A percentile compares a stretch with the other conserved stretches of the same genome.
These are phyloP conservation scores for Sebastes jordani DNA, from an alignment of 2,797 vertebrate genomes.

Conservation along the genomic window DNA sequence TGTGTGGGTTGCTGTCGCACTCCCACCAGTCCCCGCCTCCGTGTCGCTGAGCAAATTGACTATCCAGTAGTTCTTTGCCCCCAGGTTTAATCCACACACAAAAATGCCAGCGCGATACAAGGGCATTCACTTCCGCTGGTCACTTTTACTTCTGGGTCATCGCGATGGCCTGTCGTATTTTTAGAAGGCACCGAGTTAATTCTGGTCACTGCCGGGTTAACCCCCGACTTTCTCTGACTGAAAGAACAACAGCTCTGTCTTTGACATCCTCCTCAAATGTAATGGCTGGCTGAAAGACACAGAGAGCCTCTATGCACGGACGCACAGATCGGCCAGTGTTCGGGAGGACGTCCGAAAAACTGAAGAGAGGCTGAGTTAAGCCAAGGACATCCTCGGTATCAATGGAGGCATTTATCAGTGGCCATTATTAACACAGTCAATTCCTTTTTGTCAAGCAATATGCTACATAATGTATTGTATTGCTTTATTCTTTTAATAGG, in stretches of 20 bases:
- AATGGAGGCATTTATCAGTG: conserved; percentile 78
- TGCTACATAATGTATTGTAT: conserved; percentile 65
- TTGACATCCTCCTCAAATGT: conserved; percentile 50
- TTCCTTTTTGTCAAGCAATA: conserved; percentile 74
- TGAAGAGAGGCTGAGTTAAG: conserved; percentile 52
- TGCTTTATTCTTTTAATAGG: conserved; percentile 75
- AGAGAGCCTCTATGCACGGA: conserved; percentile 71
- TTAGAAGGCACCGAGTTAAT: conserved; percentile 68
- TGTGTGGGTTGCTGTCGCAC: conserved; percentile 51
- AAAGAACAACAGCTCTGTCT: conserved; percentile 71
- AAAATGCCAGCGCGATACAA: conserved; percentile 51
- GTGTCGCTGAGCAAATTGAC: conserved; percentile 61
- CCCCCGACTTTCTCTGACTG: conserved; percentile 45
- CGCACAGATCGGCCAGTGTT: conserved; percentile 71
- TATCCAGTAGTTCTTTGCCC: conserved; percentile 56
- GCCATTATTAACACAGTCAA: conserved; percentile 81
- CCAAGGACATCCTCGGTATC: conserved; percentile 77
- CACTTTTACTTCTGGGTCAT: conserved; percentile 75
- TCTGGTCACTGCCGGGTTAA: conserved; percentile 72
- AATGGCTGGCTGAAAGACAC: conserved; percentile 54
- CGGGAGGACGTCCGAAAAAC: conserved; percentile 46
- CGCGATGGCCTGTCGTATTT: conserved; percentile 64
- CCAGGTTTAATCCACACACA: conserved; percentile 50
- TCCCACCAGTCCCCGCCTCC: conserved; percentile 66
- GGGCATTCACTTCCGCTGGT: conserved; percentile 71